Percentiles rank a stretch among this genome's conserved stretches.
phyloP scores from a whole-genome alignment of 2,888 invertebrate species.

The Drosophila longiperda region DNA sequence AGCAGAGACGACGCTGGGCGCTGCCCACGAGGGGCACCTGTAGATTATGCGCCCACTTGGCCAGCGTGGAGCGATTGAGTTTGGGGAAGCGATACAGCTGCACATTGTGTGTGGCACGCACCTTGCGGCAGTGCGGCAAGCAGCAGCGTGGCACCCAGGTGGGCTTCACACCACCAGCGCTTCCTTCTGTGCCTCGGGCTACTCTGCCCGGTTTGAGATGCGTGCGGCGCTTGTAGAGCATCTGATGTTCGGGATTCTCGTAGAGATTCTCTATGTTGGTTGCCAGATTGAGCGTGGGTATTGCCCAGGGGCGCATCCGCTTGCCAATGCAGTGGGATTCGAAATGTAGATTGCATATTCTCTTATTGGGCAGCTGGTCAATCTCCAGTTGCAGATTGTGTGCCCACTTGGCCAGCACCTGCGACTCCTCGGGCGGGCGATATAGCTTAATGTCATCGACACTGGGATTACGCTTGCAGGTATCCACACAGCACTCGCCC shows the following conservation, averaged over 20 bases:
- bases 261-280: slow-evolving; percentile 75
- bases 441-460: slow-evolving; percentile 81
- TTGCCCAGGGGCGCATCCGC: slow-evolving; percentile 79
- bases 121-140: slow-evolving; percentile 81
- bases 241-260: slow-evolving; percentile 78
- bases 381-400: slow-evolving; percentile 78
- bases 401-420: slow-evolving; percentile 79
- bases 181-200: neutral
- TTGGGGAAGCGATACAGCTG: slow-evolving; percentile 81
- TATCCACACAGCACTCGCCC: slow-evolving; percentile 80
- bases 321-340: slow-evolving; percentile 82
- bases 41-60: slow-evolving; percentile 82
- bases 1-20: slow-evolving; percentile 78
- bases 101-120: slow-evolving; percentile 73
- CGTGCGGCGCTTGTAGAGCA: slow-evolving; percentile 63
- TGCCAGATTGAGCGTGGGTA: slow-evolving; percentile 80
- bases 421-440: slow-evolving; percentile 77
- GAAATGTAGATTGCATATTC: slow-evolving; percentile 81
- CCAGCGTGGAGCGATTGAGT: slow-evolving; percentile 77
- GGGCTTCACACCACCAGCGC: slow-evolving; percentile 44
- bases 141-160: slow-evolving; percentile 82
- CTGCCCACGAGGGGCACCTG: slow-evolving; percentile 79
- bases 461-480: slow-evolving; percentile 81
- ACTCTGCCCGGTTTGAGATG: slow-evolving; percentile 33
- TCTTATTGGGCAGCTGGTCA: slow-evolving; percentile 52